Conservation (phyloP, 1,140 invertebrate genomes). For the Drosophila lini region DNA sequence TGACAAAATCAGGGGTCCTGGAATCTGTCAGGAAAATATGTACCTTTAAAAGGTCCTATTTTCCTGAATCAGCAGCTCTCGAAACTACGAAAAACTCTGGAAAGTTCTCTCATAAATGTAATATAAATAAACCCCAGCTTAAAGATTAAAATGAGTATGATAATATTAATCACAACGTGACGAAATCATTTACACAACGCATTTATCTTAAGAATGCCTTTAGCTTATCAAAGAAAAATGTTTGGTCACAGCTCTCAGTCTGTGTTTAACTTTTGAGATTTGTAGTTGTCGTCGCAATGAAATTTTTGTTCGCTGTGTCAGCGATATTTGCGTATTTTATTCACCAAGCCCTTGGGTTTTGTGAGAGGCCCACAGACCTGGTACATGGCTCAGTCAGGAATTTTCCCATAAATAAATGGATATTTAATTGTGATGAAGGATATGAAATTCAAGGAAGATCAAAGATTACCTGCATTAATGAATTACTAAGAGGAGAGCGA, state of each 20-base stretch:
- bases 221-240: neutral
- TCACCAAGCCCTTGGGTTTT: neutral
- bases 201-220: neutral
- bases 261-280: neutral
- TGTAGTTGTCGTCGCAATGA: neutral
- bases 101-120: too few relatives aligned
- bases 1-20: neutral
- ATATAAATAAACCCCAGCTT: too few relatives aligned
- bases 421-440: conserved; percentile 6
- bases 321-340: neutral
- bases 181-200: neutral
- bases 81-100: too few relatives aligned
- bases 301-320: neutral
- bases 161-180: neutral
- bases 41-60: too few relatives aligned
- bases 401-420: neutral
- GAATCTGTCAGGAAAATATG: too few relatives aligned
- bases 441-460: neutral
- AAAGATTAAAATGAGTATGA: neutral
- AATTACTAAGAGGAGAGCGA: conserved; percentile 5
- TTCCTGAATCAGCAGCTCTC: too few relatives aligned
- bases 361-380: neutral
- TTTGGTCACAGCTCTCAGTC: neutral
- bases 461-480: neutral
- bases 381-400: neutral